Conservation (phyloP, 2,113 vertebrate species). For the Bombycilla garrulus region DNA sequence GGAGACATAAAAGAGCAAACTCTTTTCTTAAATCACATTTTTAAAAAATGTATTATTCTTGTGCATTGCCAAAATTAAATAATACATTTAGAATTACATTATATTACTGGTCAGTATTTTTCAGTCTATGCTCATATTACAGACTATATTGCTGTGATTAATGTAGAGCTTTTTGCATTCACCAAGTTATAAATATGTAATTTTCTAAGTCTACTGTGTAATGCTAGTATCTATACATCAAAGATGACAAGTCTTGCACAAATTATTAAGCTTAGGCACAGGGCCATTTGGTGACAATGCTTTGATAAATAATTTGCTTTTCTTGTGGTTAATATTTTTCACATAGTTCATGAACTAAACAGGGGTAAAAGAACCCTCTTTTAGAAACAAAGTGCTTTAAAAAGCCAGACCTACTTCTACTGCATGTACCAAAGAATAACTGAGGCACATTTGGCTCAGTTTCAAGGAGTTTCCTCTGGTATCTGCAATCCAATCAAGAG, state of each 20-base stretch:
- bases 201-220: neutral
- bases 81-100: neutral
- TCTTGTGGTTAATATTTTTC: neutral
- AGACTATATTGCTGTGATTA: neutral
- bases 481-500: neutral
- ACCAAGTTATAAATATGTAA: neutral
- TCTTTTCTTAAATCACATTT: neutral
- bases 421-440: neutral
- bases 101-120: slow-evolving; percentile 4
- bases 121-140: neutral
- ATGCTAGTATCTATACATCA: neutral
- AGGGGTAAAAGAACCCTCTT: neutral
- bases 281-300: neutral
- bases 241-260: neutral
- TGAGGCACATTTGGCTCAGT: neutral
- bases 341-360: neutral
- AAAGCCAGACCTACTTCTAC: neutral
- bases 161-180: neutral
- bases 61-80: neutral
- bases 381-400: neutral
- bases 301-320: neutral
- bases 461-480: neutral
- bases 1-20: neutral
- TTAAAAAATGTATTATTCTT: neutral
- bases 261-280: neutral